A percentile compares a stretch with the other conserved stretches of the same genome.
Conservation (phyloP, 2,113 vertebrate genomes). For the Mesitornis unicolor region DNA sequence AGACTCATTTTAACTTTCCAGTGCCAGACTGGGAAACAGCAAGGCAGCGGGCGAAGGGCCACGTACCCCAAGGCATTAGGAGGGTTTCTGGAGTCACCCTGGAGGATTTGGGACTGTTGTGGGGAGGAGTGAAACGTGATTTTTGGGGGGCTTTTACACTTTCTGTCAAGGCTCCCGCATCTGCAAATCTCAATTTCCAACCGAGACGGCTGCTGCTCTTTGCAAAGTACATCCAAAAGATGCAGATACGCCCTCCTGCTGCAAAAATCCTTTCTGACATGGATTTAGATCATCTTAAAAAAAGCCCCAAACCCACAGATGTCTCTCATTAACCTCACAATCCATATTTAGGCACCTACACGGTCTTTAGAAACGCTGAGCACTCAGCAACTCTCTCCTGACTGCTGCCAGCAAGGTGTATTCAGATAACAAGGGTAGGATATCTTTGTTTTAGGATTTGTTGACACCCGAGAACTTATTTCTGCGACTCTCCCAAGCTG, state of each 20-base stretch:
- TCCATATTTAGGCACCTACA: neutral
- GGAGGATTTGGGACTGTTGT: neutral
- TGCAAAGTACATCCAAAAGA: neutral
- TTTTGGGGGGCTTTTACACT: fast-evolving
- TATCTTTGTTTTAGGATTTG: neutral
- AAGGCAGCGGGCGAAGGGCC: fast-evolving
- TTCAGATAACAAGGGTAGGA: neutral
- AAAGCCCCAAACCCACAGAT: neutral
- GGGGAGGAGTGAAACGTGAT: neutral
- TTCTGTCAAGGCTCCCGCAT: neutral
- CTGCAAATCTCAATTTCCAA: neutral
- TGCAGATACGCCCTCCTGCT: fast-evolving
- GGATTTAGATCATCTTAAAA: neutral
- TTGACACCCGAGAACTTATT: neutral
- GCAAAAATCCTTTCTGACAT: neutral
- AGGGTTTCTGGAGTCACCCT: neutral
- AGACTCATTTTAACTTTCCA: fast-evolving
- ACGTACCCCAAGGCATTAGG: fast-evolving
- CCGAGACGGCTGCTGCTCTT: fast-evolving
- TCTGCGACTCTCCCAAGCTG: neutral
- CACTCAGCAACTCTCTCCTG: neutral
- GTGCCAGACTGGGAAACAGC: neutral
- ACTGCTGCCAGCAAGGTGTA: neutral
- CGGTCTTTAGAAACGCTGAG: fast-evolving
- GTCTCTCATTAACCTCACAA: fast-evolving